A percentile compares a stretch with the other conserved stretches of the same genome.
Conservation (phyloP, 2,888 invertebrate species). For the Pristionchus maxplancki region DNA sequence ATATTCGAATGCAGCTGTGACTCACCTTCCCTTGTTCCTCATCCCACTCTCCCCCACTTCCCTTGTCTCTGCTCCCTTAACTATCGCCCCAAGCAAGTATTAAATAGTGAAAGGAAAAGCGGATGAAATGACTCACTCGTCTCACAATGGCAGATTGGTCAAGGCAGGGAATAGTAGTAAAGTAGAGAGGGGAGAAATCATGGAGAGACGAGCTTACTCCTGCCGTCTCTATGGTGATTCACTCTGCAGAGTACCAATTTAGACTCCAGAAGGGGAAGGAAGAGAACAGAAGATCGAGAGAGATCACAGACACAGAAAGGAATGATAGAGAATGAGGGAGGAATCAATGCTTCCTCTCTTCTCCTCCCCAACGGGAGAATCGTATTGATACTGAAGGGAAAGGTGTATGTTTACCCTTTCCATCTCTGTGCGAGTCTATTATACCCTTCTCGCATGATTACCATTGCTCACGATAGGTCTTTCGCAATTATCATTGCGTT, state of each 20-base stretch:
- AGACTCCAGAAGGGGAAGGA: neutral
- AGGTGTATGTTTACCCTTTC: slow-evolving; percentile 25
- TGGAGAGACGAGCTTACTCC: neutral
- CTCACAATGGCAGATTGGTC: slow-evolving; percentile 32
- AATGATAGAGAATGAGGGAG: slow-evolving; percentile 8
- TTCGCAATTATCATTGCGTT: neutral
- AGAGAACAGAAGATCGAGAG: neutral
- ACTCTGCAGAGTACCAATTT: slow-evolving; percentile 36
- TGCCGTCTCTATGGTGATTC: slow-evolving; percentile 42
- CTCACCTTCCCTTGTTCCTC: neutral
- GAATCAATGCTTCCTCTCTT: slow-evolving; percentile 23
- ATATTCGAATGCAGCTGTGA: slow-evolving; percentile 33
- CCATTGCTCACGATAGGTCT: neutral
- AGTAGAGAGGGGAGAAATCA: slow-evolving; percentile 21
- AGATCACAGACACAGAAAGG: slow-evolving; percentile 11
- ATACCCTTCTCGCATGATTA: neutral
- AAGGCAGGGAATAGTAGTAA: slow-evolving; percentile 26
- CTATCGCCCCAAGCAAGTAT: slow-evolving; percentile 50
- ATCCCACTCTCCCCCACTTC: neutral
- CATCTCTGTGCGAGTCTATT: neutral
- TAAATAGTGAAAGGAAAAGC: slow-evolving; percentile 39
- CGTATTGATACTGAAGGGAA: slow-evolving; percentile 35
- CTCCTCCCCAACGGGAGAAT: neutral
- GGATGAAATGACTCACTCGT: slow-evolving; percentile 47
- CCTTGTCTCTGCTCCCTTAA: neutral